Base-by-base conservation (phyloP, 2,113 vertebrate genomes). In the Cromileptes altivelis region DNA sequence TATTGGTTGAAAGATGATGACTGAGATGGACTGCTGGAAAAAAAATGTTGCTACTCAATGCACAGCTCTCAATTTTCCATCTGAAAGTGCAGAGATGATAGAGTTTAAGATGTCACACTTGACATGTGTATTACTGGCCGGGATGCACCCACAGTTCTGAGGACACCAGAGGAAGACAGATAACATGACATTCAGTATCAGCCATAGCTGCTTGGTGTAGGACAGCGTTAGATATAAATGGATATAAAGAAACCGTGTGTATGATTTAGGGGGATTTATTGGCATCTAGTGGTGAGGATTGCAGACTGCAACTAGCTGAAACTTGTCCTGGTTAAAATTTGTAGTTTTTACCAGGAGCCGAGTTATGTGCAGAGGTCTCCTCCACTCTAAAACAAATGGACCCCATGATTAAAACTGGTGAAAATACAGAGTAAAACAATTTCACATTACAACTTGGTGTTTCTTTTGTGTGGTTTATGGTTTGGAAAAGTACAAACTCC, bases 1-100 rank as follows among this genome's bases (percentile, higher is more conserved):
- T 88, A 85, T 76, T 83, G 80, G 86, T 84, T 81, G 82, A 90
- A 88, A 82, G 81, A 93, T 84, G 88, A 88, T 58, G 45, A 78
- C 70, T 81, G 67, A 53, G 73, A 82, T 69, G 71, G 85, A 85
- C 49, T 58, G 33, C 1, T 11, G 2, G 3, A 27, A 13, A 27
- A n/a, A 69, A 45, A 45, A 63, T 42, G 42, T 45, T 72, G 71
- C 55, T 60, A 58, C 72, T 81, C 58, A 33, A 60, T 67, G 64
- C 76, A 70, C 77, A 25, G 47, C 45, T 81, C 75, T 81, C 52
- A 67, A 61, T 84, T 81, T 81, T 81, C 17, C n/a, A 4, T 63
- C 49, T 76, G 64, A 78, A 78, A 68, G 71, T 70, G 61, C 55
- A 71, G 40, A 30, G 57, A 87, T 81, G 78, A 81, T 86, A 30